Evolutionary conservation across 1,140 invertebrate species (phyloP), one percentile per base, ranked within the genome.

Genomic region (Drosophila lacertosa): DNA sequence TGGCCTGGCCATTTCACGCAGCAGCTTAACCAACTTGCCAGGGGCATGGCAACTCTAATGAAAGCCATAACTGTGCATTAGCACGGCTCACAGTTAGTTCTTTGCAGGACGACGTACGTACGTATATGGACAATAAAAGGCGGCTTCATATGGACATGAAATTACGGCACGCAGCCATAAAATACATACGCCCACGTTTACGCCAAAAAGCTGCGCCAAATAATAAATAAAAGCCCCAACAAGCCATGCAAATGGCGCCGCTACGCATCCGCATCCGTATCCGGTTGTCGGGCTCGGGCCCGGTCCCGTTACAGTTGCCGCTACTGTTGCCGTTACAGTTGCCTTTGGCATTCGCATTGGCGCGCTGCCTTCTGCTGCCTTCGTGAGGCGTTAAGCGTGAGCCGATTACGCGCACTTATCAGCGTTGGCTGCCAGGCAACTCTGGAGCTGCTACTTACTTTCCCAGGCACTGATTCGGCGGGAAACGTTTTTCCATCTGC

Each of bases 331-430:
- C 5, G 4, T 26, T 26, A 7, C 9, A 13, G 59, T 20, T 42
- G 39, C 40, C 32, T 4, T 32, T 26, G 48, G 18, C 39, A 11
- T 16, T 40, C 18, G 11, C 11, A 26, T 32, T 32, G 9, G 40
- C 20, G 15, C 45, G 24, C 22, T 39, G 47, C 16, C 26, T n/a
- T n/a, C n/a, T 40, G 57, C n/a, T 15, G 24, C 42, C 44, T 26
- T 54, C 18, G 11, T 16, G 35, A 75, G 80, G 76, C 75, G 72
- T 73, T 68, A 74, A 83, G 71, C 79, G 57, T 84, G 80, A 80
- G 74, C 81, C 77, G 81, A 81, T 84, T 84, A 86, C 57, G 60
- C 57, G 57, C 73, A 75, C 82, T 84, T 84, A 84, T 84, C 81
- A 62, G 65, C 65, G 48, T 39, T 22, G 64, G 47, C 54, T 59